Evolutionary conservation across 64 coral and sea anemone species (phyloP), one percentile per base, ranked within the genome.

Genomic region (Exaiptasia diaphana): DNA sequence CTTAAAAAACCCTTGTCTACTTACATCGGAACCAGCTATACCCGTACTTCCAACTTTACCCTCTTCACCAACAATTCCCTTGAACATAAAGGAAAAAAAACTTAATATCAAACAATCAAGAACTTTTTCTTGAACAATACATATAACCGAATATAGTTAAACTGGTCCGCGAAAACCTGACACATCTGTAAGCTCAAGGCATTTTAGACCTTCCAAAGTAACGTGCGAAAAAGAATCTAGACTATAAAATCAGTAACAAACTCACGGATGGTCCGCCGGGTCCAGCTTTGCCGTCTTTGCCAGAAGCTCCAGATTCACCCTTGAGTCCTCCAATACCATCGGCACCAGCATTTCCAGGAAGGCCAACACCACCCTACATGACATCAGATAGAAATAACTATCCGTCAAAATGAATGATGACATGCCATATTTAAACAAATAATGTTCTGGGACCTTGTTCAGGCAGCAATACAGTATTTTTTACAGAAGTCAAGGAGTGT

Each of bases 201-300:
- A n/a, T n/a, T n/a, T n/a, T n/a, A n/a, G n/a, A n/a, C n/a, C n/a
- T n/a, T n/a, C n/a, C n/a, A n/a, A n/a, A n/a, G n/a, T n/a, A n/a
- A n/a, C n/a, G n/a, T n/a, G n/a, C n/a, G n/a, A n/a, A n/a, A n/a
- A n/a, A n/a, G n/a, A n/a, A n/a, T n/a, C n/a, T n/a, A n/a, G n/a
- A n/a, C n/a, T n/a, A n/a, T n/a, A n/a, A n/a, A n/a, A n/a, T n/a
- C n/a, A n/a, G n/a, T n/a, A n/a, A n/a, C n/a, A n/a, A n/a, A 64
- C 82, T 48, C 27, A 85, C 82, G 68, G 71, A 60, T 9, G 82
- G 69, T 63, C 82, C 82, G 29, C 59, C 49, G 22, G 40, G 69
- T 62, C 82, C 82, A 12, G 69, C 48, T 12, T 85, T 71, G 56
- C 82, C 82, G 30, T 85, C 56, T 22, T 54, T 9, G 27, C 50